A percentile compares a stretch with the other conserved stretches of the same genome.
These are phyloP conservation scores for Lithophane socia DNA, from an alignment of 2,888 invertebrate genomes.

Conservation along the genomic window DNA sequence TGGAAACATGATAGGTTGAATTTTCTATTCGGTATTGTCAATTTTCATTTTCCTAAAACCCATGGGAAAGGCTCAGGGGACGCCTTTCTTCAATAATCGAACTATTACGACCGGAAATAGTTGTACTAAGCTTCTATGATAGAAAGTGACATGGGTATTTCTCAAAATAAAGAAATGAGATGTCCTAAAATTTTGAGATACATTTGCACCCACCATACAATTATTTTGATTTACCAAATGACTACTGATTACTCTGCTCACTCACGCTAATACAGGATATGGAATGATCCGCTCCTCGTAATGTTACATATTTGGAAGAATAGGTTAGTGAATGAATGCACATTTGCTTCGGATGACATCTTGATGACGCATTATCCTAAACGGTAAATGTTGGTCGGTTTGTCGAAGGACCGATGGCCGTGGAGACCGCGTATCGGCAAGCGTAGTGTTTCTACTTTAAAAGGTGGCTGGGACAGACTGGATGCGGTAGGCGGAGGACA, in stretches of 20 bases:
- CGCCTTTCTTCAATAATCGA: neutral
- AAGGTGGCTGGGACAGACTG: too few species aligned
- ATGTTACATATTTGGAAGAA: constrained; percentile 29
- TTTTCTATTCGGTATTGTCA: neutral
- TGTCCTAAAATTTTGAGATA: neutral
- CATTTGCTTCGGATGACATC: neutral
- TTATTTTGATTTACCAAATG: constrained; percentile 47
- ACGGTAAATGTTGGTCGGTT: too few species aligned
- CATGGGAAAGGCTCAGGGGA: too few species aligned
- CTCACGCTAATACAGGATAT: constrained; percentile 62
- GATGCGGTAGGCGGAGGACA: too few species aligned
- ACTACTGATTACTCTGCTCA: constrained; percentile 54
- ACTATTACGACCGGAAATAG: neutral
- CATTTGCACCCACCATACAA: constrained; percentile 51
- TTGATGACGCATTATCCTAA: too few species aligned
- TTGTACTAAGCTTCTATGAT: too few species aligned
- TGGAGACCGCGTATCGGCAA: too few species aligned
- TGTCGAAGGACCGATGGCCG: too few species aligned
- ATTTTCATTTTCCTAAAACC: neutral
- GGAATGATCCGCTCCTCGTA: constrained; percentile 44
- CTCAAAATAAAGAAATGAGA: neutral
- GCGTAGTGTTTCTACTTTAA: too few species aligned
- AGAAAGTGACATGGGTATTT: neutral
- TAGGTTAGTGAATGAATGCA: neutral
- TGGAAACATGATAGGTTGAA: too few species aligned